Conservation (phyloP, 2,797 vertebrate genomes). For the Zalophus californianus region DNA sequence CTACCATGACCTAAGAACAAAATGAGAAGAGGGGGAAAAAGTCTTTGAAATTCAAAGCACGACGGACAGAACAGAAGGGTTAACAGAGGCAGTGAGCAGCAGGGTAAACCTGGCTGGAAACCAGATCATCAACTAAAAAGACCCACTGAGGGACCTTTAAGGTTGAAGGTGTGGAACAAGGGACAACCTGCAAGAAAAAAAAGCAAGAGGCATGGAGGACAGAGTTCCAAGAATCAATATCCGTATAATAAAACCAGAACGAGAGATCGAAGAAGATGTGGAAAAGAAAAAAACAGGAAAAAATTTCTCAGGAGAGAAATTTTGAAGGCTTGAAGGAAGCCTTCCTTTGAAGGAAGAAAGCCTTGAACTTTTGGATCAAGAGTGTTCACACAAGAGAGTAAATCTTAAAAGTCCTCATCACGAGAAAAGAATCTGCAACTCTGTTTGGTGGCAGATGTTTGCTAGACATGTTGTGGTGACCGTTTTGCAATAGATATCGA, state of each 20-base stretch:
- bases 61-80: background rate
- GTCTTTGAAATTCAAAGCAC: background rate
- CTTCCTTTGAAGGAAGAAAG: no score
- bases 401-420: background rate
- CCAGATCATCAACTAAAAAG: background rate
- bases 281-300: background rate
- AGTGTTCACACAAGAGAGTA: background rate
- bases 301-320: background rate
- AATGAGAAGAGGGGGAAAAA: background rate
- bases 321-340: no score
- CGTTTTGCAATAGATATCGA: background rate
- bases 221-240: background rate
- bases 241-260: background rate
- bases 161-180: no score
- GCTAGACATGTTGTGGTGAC: no score
- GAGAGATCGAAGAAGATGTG: background rate
- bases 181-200: background rate
- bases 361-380: background rate
- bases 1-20: background rate
- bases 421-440: background rate
- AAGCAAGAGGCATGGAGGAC: rapidly evolving
- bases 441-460: background rate
- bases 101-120: background rate
- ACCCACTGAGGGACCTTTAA: background rate
- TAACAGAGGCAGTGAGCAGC: background rate